phyloP scores from a whole-genome alignment of 2,888 invertebrate genomes.

The Thymelicus lineola region DNA sequence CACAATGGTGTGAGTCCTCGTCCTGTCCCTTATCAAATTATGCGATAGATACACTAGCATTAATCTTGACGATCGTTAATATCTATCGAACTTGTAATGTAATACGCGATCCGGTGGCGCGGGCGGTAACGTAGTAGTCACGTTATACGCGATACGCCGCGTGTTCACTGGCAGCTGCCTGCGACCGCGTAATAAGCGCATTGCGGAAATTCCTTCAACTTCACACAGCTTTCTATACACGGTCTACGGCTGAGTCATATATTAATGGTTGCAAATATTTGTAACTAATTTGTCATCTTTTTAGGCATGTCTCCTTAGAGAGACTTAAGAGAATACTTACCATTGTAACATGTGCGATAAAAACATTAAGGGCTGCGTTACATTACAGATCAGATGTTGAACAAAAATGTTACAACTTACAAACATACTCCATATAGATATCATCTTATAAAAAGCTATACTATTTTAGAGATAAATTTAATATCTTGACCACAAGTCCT shows the following conservation, averaged over 20 bases:
- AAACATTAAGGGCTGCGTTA: too few species aligned
- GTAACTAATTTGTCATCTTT: too few species aligned
- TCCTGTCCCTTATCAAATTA: not conserved
- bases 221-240: not conserved
- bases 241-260: not conserved
- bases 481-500: too few species aligned
- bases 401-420: too few species aligned
- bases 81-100: not conserved
- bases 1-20: conserved; percentile 3
- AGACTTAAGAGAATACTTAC: too few species aligned
- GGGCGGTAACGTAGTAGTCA: not conserved
- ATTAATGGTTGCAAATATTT: not conserved
- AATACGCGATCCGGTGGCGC: not conserved
- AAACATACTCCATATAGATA: too few species aligned
- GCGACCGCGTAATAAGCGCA: conserved; percentile 1
- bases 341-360: too few species aligned
- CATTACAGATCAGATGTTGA: too few species aligned
- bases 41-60: not conserved
- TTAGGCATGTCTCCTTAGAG: too few species aligned
- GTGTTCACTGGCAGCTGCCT: not conserved
- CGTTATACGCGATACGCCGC: not conserved
- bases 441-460: too few species aligned
- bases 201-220: conserved; percentile 6
- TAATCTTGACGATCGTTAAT: conserved; percentile 1
- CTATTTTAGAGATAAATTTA: too few species aligned